Evolutionary conservation across 1,140 invertebrate species (phyloP), one percentile per base, ranked within the genome.

Genomic region (Tyrophagus putrescentiae): DNA sequence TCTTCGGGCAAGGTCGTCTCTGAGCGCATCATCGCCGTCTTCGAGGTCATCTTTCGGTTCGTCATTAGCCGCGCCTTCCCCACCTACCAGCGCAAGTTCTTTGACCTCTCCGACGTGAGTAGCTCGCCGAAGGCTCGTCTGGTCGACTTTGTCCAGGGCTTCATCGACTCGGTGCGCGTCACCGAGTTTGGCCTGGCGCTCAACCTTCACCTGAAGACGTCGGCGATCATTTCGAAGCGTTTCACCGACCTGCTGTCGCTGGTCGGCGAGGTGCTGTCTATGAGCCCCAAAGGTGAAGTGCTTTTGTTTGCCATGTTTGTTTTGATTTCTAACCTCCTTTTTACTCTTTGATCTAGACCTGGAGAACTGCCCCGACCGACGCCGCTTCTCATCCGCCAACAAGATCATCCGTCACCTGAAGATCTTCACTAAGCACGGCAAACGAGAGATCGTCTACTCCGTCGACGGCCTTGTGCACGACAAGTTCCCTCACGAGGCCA

Each of bases 31-130:
- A 7, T 48, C 7, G 23, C 45, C 13, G 18, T 48, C 31, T 48
- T 48, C 31, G 45, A 48, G 18, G 31, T 48, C 18, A 48, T 48
- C 18, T 48, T 48, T 48, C 45, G 45, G 23, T 48, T 48, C 31
- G 18, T 48, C 9, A 7, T 7, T 48, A 21, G 18, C 7, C 23
- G 31, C 13, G 36, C 23, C 23, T 21, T 48, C 31, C 13, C 45
- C 18, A 48, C 31, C 13, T 13, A 48, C 45, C 45, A 48, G 18
- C 45, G 45, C 7, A 48, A 48, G 45, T 48, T 48, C 18, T 48
- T 48, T 18, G 45, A 48, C 31, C 45, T 48, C 31, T 9, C 45
- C 7, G 7, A 48, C 7, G 18, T 21, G 7, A 7, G 7, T 9
- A 21, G 31, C 7, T 6, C 7, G 31, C 45, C 7, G 7, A 48